Evolutionary conservation across 2,797 vertebrate species (phyloP).

Genomic region (Propithecus deckenii): DNA sequence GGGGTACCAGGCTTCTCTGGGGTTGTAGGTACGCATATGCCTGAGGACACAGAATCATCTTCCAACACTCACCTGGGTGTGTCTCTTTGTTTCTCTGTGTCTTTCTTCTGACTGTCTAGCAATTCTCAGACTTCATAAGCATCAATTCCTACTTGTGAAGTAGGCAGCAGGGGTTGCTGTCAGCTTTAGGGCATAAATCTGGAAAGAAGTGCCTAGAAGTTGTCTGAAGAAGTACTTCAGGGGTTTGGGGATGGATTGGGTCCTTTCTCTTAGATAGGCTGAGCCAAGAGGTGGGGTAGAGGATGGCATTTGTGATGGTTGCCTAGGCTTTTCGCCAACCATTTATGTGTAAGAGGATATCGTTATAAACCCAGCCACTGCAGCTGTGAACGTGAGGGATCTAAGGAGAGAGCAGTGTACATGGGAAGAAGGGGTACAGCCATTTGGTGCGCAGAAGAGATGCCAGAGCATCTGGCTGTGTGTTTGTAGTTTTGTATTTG

Average conservation of each 20-base stretch:
- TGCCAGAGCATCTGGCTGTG: background rate
- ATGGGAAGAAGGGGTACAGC: background rate
- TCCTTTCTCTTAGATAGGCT: slow-evolving; percentile 21
- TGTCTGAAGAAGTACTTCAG: background rate
- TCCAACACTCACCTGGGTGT: background rate
- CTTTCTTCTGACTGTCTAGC: background rate
- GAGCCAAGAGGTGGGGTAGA: background rate
- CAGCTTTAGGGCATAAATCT: slow-evolving; percentile 29
- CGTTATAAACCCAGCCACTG: background rate
- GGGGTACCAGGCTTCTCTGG: background rate
- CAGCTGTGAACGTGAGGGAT: background rate
- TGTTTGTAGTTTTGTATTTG: slow-evolving; percentile 22
- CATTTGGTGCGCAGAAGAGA: background rate
- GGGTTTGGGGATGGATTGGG: background rate
- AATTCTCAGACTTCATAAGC: background rate
- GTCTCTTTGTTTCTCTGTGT: background rate
- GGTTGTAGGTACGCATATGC: background rate
- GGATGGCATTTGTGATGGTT: background rate
- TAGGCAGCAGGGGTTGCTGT: background rate
- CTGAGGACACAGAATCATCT: background rate
- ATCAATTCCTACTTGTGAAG: background rate
- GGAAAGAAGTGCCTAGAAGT: background rate
- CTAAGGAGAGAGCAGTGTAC: background rate
- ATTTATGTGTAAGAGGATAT: background rate
- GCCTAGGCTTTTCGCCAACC: background rate